Base-by-base conservation (phyloP, 92 coral and sea anemone genomes). In the Blastomussa wellsi region DNA sequence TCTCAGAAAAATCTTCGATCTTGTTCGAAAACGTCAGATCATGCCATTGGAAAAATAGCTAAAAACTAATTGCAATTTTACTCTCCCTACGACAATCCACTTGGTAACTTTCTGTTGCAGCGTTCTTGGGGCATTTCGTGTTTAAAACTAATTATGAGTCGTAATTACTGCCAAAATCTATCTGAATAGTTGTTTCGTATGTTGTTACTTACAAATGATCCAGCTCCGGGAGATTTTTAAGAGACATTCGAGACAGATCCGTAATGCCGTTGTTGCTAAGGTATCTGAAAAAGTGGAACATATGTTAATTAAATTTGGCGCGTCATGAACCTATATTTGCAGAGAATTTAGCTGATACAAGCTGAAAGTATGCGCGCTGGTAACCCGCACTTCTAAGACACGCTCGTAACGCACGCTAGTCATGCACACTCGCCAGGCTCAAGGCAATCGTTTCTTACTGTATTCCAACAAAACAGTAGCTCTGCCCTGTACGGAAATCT, bases 221-320 rank as follows among this genome's bases (percentile, higher is more conserved):
- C 53, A 93, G 89, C 24, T 59, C 42, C 15, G 94, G 91, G 6
- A 93, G 82, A 76, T 93, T 89, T 38, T 68, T 64, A 35, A 93
- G 80, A 1, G 86, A 79, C 37, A 53, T 49, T 70, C 42, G 57
- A 59, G 92, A 79, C 59, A 93, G 41, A 67, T 33, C 78, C 53
- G 52, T 84, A 72, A 93, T 91, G 10, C 62, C 59, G 74, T 91
- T 93, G 19, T 79, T 41, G 64, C 41, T 51, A 2, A 89, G 42
- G 31, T 49, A 72, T 37, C 92, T 89, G 78, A 74, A 81, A 73
- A 4, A 36, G 17, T 9, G 17, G 5, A 33, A 69, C 1, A 36
- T 36, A 32, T 11, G 19, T 17, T 14, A 16, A 7, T 29, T 6
- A 28, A 2, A 69, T 69, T 69, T 35, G 74, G 37, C 47, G 19